Percentiles rank a stretch among this genome's conserved stretches.
phyloP scores from a whole-genome alignment of 2,797 vertebrate species.

The Rhynchotus rufescens region DNA sequence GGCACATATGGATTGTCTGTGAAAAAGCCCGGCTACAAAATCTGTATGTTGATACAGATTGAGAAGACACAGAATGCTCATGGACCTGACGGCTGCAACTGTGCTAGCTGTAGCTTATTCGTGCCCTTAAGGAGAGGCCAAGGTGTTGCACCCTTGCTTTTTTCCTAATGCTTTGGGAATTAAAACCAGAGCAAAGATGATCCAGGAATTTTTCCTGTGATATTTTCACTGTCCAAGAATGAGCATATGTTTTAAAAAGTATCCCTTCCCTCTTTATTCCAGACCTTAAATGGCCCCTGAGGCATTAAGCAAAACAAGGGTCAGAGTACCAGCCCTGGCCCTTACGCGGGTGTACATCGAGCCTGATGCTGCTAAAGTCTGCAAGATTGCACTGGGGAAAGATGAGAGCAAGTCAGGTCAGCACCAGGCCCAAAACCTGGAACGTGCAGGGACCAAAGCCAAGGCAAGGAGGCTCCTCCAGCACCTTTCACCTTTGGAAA shows the following conservation, averaged over 20 bases:
- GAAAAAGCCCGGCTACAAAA: neutral
- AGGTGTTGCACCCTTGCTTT: neutral
- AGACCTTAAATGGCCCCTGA: neutral
- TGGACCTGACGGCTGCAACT: neutral
- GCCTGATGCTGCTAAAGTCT: neutral
- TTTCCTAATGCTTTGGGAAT: fast-evolving
- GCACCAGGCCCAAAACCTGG: neutral
- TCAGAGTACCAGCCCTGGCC: neutral
- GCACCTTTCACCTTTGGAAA: neutral
- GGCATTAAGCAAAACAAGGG: neutral
- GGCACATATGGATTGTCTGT: neutral
- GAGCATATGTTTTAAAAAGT: neutral
- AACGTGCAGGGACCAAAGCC: fast-evolving
- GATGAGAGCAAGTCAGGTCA: fast-evolving
- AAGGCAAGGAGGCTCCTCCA: neutral
- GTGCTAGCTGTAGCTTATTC: neutral
- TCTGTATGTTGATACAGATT: neutral
- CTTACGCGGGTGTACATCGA: neutral
- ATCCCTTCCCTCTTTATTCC: neutral
- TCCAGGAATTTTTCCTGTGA: conserved; percentile 25
- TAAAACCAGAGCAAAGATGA: neutral
- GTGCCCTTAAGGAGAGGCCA: neutral
- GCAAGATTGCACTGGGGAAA: neutral
- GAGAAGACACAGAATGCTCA: neutral
- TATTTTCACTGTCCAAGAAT: neutral